phyloP scores from a whole-genome alignment of 2,113 vertebrate genomes.

The Odontophorus gujanensis region DNA sequence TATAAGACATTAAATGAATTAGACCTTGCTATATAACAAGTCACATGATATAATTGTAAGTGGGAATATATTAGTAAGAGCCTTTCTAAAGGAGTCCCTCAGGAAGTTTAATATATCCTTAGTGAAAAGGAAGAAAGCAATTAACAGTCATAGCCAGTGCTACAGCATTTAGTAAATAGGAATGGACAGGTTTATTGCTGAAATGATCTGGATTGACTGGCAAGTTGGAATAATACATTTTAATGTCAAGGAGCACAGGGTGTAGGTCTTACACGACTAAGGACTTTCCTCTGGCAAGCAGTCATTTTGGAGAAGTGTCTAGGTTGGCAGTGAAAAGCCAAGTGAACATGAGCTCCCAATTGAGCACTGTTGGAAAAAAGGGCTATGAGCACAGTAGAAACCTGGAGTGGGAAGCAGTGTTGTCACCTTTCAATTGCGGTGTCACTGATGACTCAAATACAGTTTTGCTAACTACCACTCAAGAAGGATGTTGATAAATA shows the following conservation, averaged over 20 bases:
- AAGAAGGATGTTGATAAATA: constrained; percentile 16
- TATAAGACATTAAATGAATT: background rate
- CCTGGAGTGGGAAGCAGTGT: background rate
- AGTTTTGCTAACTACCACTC: background rate
- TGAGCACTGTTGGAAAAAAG: background rate
- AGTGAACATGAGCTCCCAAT: background rate
- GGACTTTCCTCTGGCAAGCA: background rate
- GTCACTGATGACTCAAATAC: background rate
- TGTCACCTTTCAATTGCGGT: background rate
- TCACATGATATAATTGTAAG: background rate
- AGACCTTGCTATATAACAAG: background rate
- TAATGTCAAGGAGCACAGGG: background rate
- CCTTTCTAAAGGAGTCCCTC: background rate
- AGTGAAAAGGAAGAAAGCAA: background rate
- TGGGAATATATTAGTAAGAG: background rate
- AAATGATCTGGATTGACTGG: background rate
- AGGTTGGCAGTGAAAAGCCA: background rate
- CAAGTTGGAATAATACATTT: background rate
- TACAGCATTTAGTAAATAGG: background rate
- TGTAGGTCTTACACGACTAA: background rate
- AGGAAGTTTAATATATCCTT: background rate
- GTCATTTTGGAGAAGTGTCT: background rate
- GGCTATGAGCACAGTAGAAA: background rate
- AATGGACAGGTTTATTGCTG: background rate
- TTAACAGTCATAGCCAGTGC: background rate